These are phyloP conservation scores for Micropterix aruncella DNA, from an alignment of 2,888 invertebrate genomes.

Conservation along the genomic window DNA sequence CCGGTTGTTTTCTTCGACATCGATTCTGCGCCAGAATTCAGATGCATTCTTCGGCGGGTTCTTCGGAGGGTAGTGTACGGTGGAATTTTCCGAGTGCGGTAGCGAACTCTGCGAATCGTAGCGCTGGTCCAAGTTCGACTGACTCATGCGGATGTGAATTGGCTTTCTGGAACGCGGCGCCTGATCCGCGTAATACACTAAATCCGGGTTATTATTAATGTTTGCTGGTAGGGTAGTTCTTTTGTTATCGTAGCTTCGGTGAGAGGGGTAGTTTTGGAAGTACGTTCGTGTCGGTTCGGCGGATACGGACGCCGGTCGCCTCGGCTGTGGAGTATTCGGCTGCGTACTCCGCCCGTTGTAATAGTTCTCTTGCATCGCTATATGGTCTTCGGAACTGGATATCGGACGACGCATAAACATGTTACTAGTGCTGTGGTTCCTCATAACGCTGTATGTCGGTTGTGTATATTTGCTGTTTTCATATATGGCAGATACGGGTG, in stretches of 20 bases:
- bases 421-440: constrained; percentile 2
- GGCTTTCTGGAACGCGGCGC: constrained; percentile 59
- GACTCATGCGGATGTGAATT: constrained; percentile 47
- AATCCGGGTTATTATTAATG: constrained; percentile 35
- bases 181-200: constrained; percentile 56
- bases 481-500: constrained; percentile 35
- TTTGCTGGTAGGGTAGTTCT: constrained; percentile 15
- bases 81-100: constrained; percentile 14
- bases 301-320: constrained; percentile 34
- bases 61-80: constrained; percentile 21
- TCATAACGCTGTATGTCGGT: constrained; percentile 16
- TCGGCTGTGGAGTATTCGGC: constrained; percentile 18
- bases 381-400: constrained; percentile 36
- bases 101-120: constrained; percentile 34
- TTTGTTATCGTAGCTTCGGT: constrained; percentile 8
- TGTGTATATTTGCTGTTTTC: constrained; percentile 19
- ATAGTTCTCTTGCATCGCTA: constrained; percentile 32
- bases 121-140: constrained; percentile 28
- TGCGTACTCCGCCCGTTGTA: neutral
- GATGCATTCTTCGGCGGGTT: constrained; percentile 37
- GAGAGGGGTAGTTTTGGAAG: constrained; percentile 13
- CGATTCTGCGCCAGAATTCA: constrained; percentile 51
- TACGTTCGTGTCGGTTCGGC: constrained; percentile 36
- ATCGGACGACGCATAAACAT: constrained; percentile 23
- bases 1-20: constrained; percentile 32